phyloP scores from a whole-genome alignment of 2,113 vertebrate species.

The Crotalus viridis region DNA sequence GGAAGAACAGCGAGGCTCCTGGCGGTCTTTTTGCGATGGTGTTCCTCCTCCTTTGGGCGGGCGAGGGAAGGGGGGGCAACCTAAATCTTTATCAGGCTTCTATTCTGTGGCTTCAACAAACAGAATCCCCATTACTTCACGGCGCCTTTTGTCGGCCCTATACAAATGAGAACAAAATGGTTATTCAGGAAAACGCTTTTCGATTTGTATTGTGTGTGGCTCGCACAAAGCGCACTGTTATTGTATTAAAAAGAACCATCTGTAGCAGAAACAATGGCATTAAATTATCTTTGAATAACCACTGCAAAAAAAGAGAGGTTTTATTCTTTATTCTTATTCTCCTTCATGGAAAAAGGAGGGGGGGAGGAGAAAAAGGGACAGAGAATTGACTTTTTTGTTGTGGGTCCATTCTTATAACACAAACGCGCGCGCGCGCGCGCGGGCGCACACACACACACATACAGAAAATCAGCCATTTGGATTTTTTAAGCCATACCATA shows the following conservation, averaged over 20 bases:
- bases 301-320: slow-evolving; percentile 95
- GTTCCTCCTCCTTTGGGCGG: slow-evolving; percentile 53
- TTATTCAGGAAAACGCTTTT: slow-evolving; percentile 99
- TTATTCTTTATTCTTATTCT: slow-evolving; percentile 89
- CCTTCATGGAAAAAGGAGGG: slow-evolving; percentile 87
- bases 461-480: slow-evolving; percentile 89
- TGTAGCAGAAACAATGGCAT: slow-evolving; percentile 99
- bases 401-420: slow-evolving; percentile 94
- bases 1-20: slow-evolving; percentile 86
- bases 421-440: slow-evolving; percentile 67
- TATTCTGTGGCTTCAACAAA: slow-evolving; percentile 98
- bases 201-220: slow-evolving; percentile 99
- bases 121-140: slow-evolving; percentile 97
- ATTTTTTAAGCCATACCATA: slow-evolving; percentile 95
- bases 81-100: slow-evolving; percentile 98
- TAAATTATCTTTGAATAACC: slow-evolving; percentile 99
- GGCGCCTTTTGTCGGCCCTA: slow-evolving; percentile 98
- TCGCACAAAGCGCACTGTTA: slow-evolving; percentile 99
- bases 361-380: background rate
- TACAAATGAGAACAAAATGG: slow-evolving; percentile 99
- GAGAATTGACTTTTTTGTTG: slow-evolving; percentile 98
- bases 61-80: slow-evolving; percentile 28
- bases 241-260: slow-evolving; percentile 99
- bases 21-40: slow-evolving; percentile 74
- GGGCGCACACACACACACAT: slow-evolving; percentile 59